Evolutionary conservation across 1,140 invertebrate species (phyloP), one percentile per base, ranked within the genome.

Genomic region (Halesus radiatus): DNA sequence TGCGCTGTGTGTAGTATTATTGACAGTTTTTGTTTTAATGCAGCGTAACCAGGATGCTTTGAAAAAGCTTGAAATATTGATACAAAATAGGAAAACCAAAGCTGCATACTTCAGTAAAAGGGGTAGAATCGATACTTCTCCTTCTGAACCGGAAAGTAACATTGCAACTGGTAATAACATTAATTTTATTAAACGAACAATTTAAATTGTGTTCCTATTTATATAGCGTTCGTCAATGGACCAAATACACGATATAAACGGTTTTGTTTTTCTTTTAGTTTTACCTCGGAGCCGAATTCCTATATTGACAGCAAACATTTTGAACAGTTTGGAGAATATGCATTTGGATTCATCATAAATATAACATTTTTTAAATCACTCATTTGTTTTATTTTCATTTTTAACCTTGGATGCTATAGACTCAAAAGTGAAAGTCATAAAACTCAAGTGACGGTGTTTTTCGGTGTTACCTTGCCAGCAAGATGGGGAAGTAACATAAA

Each of bases 11-110:
- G 10, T 18, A 1, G 60, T 64, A n/a, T 64, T 26, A 7, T 45
- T 0, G 13, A 13, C 1, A 13, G 32, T 64, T 45, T 54, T 73
- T 74, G 54, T 78, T 64, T 16, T 16, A 18, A 1, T 64, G 32
- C 7, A 75, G 79, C 58, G 53, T 5, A 75, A 76, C 53, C 45
- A 68, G 22, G 54, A 37, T 54, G 37, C 54, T 26, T 60, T 58
- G 16, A 64, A 56, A 32, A 78, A 81, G 53, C 32, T 82, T 13
- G 53, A 80, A 58, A 64, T 74, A 13, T 16, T 75, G n/a, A 74
- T 79, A 50, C 18, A 79, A 20, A 32, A 82, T 32, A 72, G 29
- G 64, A 68, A 68, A 54, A 83, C 62, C 23, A 76, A 37, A 76
- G 32, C 58, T 15, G n/a, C 54, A 15, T 53, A 72, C 37, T 72